Evolutionary conservation across 2,113 vertebrate genomes (phyloP), one percentile per base, ranked within the genome.

Genomic region (Melospiza melodia): DNA sequence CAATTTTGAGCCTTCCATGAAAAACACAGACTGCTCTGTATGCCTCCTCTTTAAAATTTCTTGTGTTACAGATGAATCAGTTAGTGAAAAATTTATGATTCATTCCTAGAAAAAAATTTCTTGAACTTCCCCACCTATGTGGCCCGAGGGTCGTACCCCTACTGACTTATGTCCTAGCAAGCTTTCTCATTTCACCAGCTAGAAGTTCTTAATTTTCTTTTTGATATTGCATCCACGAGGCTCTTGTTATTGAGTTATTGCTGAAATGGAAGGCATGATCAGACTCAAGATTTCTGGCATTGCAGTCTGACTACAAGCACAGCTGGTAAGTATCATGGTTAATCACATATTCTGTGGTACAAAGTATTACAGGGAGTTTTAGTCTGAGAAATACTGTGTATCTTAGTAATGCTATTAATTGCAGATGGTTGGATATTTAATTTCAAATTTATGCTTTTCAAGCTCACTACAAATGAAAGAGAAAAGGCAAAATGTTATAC

Each of bases 1-100:
- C 44, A 49, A 5, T 87, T 91, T 72, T 57, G 39, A 92, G 44
- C 8, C 35, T 59, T 93, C 55, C 51, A 7, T 55, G 49, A 89
- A 84, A 68, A 92, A 89, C n/a, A 92, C 37, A 84, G 52, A 35
- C 43, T 69, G 46, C 89, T 92, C 57, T 81, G 39, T 37, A 72
- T 65, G 73, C 27, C 41, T 82, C 66, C 46, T 93, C 89, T 95
- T 94, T 75, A 91, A 94, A 94, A 94, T 89, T 63, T 90, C 76
- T 90, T 61, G 27, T 78, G 15, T 72, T 94, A 79, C n/a, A 61
- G 89, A 94, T 95, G 73, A 97, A 95, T 91, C 96, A 95, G 74
- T 75, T 65, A 87, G 57, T 84, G 44, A 95, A 94, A 94, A 95
- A 93, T 89, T 84, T 44, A 46, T 96, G 69, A 94, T 90, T 95